Conservation (phyloP, 64 coral and sea anemone species). For the Platygyra sinensis region DNA sequence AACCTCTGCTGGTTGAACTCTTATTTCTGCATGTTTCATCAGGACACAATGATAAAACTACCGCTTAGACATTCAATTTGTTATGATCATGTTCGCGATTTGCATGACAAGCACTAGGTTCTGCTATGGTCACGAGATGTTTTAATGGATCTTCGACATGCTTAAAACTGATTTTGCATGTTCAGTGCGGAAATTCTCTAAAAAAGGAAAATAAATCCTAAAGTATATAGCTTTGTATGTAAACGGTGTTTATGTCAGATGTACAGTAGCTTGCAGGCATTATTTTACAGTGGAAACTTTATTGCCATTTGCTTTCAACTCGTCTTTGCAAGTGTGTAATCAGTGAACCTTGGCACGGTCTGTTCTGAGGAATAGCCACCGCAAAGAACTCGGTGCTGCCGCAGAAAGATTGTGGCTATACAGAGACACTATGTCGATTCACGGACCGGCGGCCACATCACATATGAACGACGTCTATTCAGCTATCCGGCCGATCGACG, state of each 20-base stretch:
- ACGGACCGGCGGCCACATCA: not conserved
- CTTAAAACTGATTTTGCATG: slow-evolving; percentile 24
- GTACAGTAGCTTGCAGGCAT: not conserved
- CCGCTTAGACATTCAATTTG: not conserved
- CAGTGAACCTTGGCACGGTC: not conserved
- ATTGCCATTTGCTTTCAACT: not conserved
- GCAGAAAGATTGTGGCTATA: not conserved
- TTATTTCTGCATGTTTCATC: not conserved
- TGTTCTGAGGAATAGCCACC: not conserved
- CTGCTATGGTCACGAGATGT: slow-evolving; percentile 10
- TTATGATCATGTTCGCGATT: slow-evolving; percentile 14
- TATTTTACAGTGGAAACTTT: not conserved
- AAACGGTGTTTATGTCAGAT: not conserved
- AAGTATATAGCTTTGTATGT: not conserved
- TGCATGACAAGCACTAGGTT: slow-evolving; percentile 2
- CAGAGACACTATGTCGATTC: not conserved
- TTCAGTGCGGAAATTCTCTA: not conserved
- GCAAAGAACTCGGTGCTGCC: not conserved
- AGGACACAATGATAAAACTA: not conserved
- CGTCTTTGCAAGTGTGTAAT: not conserved
- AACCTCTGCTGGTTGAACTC: not conserved
- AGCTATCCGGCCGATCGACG: not conserved
- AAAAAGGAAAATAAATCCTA: not conserved
- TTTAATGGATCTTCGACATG: not conserved
- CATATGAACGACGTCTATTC: not conserved